Evolutionary conservation across 2,797 vertebrate species (phyloP).

Genomic region (Channallabes apus): DNA sequence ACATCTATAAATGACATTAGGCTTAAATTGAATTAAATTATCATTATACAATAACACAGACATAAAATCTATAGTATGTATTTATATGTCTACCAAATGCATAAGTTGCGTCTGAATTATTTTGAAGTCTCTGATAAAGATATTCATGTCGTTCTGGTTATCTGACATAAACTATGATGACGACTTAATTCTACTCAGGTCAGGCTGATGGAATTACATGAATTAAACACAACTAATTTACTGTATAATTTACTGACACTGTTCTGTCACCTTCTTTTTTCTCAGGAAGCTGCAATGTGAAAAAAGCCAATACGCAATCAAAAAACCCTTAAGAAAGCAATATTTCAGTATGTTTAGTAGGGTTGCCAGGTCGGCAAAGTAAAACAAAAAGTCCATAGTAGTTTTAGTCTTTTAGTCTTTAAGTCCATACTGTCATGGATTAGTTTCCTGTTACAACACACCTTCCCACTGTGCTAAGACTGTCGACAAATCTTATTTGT

Average conservation of each 20-base stretch:
- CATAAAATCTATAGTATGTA: neutral
- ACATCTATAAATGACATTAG: too few relatives aligned
- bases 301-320: neutral
- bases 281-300: neutral
- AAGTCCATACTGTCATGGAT: too few relatives aligned
- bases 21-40: neutral
- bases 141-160: neutral
- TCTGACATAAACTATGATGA: neutral
- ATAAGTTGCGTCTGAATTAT: neutral
- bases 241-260: too few relatives aligned
- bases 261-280: neutral
- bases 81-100: neutral
- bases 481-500: too few relatives aligned
- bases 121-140: neutral
- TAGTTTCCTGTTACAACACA: too few relatives aligned
- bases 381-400: too few relatives aligned
- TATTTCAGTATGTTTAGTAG: neutral
- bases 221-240: neutral
- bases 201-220: neutral
- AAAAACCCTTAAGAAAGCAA: neutral
- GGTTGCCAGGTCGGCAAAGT: neutral
- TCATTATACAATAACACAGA: neutral
- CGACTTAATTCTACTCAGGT: neutral
- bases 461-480: too few relatives aligned
- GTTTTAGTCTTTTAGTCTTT: too few relatives aligned